These are phyloP conservation scores for Drosophila bipectinata DNA, from an alignment of 1,140 invertebrate genomes.

Conservation along the genomic window DNA sequence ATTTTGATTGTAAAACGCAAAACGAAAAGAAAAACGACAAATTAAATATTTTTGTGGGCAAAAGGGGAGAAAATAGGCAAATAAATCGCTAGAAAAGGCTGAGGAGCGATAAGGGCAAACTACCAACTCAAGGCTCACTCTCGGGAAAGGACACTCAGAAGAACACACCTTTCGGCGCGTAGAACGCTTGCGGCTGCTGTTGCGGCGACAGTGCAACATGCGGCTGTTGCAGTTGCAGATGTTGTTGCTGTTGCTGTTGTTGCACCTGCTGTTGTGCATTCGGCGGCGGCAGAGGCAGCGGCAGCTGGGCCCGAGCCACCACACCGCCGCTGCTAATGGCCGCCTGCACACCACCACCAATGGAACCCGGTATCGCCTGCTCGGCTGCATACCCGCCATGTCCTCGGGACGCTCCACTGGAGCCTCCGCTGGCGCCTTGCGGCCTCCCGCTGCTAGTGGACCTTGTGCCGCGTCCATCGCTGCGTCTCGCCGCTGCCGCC, in stretches of 20 bases:
- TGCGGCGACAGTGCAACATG: slow-evolving; percentile 54
- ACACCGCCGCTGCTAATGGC: slow-evolving; percentile 74
- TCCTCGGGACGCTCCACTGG: slow-evolving; percentile 72
- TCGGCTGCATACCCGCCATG: slow-evolving; percentile 82
- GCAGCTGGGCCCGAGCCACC: slow-evolving; percentile 77
- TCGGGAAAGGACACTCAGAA: slow-evolving; percentile 3
- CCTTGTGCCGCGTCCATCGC: slow-evolving; percentile 63
- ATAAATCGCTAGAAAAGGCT: slow-evolving; percentile 9
- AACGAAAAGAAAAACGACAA: slow-evolving; percentile 60
- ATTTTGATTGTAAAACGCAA: slow-evolving; percentile 51
- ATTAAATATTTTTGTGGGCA: slow-evolving; percentile 46
- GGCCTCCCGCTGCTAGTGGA: slow-evolving; percentile 85
- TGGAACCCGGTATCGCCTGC: slow-evolving; percentile 78
- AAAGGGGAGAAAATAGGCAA: slow-evolving; percentile 18
- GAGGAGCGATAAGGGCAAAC: slow-evolving; percentile 35
- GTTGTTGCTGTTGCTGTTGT: slow-evolving; percentile 56
- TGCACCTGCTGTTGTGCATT: slow-evolving; percentile 66
- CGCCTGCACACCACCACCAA: slow-evolving; percentile 77
- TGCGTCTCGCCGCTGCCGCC: slow-evolving; percentile 58
- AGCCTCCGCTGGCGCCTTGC: slow-evolving; percentile 35
- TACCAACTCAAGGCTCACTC: slow-evolving; percentile 37
- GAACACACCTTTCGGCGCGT: slow-evolving; percentile 88
- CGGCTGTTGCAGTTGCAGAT: slow-evolving; percentile 64
- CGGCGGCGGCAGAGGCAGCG: slow-evolving; percentile 74
- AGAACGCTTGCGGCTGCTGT: slow-evolving; percentile 85